Conservation (phyloP, 2,888 invertebrate species). For the Epinotia bilunana region DNA sequence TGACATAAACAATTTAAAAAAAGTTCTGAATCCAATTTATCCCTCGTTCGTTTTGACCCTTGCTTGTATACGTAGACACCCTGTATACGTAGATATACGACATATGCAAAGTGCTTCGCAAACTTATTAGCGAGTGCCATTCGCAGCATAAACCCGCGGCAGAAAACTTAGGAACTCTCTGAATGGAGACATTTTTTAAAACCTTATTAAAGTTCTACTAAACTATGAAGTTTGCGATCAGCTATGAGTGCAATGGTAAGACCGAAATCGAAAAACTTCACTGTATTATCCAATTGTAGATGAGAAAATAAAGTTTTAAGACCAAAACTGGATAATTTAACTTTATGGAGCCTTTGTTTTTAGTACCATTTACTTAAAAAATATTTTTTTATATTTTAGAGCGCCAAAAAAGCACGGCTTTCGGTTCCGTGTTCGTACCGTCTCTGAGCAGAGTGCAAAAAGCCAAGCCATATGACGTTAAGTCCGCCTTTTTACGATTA, state of each 20-base stretch:
- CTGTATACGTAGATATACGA: background rate
- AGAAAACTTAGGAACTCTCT: background rate
- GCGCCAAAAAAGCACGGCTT: no score
- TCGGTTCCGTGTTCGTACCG: no score
- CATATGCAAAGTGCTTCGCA: background rate
- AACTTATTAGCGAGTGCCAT: background rate
- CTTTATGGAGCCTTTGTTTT: background rate
- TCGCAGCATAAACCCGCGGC: background rate
- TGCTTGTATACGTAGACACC: no score
- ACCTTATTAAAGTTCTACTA: slow-evolving; percentile 14
- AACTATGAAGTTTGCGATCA: slow-evolving; percentile 27
- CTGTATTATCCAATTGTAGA: slow-evolving; percentile 11
- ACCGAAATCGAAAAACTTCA: slow-evolving; percentile 7
- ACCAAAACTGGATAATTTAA: background rate
- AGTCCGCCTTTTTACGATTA: no score
- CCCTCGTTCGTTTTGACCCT: no score
- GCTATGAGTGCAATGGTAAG: slow-evolving; percentile 10
- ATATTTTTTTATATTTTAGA: no score
- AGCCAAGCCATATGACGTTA: no score
- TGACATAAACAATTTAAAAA: no score
- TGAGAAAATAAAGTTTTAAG: background rate
- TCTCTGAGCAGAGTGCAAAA: no score
- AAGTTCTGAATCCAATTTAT: no score
- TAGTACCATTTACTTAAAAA: background rate
- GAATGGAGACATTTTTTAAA: slow-evolving; percentile 26